These are phyloP conservation scores for Drosophila peninsularis DNA, from an alignment of 2,888 invertebrate species.

Conservation along the genomic window DNA sequence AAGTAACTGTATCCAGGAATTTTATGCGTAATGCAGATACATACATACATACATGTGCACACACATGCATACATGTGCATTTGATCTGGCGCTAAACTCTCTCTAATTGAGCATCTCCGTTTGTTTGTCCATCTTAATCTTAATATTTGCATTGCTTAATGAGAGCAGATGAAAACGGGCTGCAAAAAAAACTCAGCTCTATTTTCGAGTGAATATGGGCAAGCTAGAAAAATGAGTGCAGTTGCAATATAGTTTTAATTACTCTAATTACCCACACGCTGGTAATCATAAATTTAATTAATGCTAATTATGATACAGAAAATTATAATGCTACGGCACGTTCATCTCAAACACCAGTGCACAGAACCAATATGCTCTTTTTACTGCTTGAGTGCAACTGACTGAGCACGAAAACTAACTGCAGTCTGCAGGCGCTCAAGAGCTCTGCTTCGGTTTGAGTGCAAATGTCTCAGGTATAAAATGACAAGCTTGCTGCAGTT, in stretches of 20 bases:
- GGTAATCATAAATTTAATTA: background rate
- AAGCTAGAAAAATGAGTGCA: background rate
- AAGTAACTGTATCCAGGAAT: background rate
- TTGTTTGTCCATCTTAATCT: background rate
- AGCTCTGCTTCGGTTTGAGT: background rate
- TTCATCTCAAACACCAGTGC: background rate
- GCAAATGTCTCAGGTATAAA: background rate
- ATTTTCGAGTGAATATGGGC: background rate
- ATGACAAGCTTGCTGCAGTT: background rate
- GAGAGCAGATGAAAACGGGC: background rate
- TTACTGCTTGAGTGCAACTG: background rate
- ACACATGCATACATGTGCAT: background rate
- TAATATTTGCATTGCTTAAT: background rate
- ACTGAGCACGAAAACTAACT: background rate
- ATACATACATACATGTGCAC: background rate
- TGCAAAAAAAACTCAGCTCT: background rate
- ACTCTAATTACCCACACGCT: background rate
- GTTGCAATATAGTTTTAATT: background rate
- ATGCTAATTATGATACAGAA: background rate
- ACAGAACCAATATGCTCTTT: background rate
- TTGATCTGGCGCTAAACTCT: background rate
- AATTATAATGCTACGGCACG: background rate
- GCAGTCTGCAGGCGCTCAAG: background rate
- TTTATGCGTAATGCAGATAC: background rate
- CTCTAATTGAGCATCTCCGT: constrained; percentile 1